These are phyloP conservation scores for Cydia amplana DNA, from an alignment of 1,140 invertebrate species.

Conservation along the genomic window DNA sequence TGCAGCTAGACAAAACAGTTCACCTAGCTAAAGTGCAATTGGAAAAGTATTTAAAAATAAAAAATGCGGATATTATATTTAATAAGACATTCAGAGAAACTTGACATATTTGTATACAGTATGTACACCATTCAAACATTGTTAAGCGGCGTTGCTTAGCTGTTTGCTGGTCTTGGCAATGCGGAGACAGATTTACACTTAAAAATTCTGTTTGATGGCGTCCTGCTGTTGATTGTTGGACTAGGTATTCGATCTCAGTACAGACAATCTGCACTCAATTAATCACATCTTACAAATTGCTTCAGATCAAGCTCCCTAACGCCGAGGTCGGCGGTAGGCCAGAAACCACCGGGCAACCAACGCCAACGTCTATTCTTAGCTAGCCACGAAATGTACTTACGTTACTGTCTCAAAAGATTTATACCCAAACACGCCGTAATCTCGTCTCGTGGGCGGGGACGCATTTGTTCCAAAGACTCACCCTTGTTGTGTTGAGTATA, in stretches of 20 bases:
- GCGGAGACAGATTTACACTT: not conserved
- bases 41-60: not conserved
- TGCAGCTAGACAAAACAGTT: too few species aligned
- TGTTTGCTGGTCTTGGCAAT: not conserved
- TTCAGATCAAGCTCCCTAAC: conserved; percentile 13
- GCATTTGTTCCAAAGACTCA: conserved; percentile 69
- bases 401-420: conserved; percentile 71
- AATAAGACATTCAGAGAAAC: too few species aligned
- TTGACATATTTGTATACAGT: too few species aligned
- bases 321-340: conserved; percentile 40
- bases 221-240: not conserved
- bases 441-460: conserved; percentile 69
- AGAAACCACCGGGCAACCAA: conserved; percentile 46
- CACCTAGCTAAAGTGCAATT: not conserved
- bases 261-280: conserved; percentile 6
- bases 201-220: not conserved
- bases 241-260: not conserved
- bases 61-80: not conserved
- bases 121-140: not conserved
- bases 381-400: conserved; percentile 67
- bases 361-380: conserved; percentile 61
- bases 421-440: conserved; percentile 70
- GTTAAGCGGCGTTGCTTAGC: not conserved
- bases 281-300: conserved; percentile 37
- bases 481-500: conserved; percentile 61